Evolutionary conservation across 2,113 vertebrate species (phyloP), one percentile per base, ranked within the genome.

Genomic region (Hucho hucho): DNA sequence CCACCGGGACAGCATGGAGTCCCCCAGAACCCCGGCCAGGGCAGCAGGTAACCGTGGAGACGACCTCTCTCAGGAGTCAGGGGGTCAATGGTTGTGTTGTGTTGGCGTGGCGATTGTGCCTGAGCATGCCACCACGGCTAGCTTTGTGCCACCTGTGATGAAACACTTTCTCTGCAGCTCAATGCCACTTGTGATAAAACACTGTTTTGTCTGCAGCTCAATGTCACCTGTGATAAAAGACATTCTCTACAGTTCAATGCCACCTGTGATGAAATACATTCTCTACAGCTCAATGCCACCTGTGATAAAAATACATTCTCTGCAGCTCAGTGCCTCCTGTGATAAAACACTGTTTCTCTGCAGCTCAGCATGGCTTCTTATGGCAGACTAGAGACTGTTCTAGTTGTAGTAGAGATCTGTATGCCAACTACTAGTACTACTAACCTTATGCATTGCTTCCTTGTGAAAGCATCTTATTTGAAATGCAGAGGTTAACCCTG

Each of bases 1-100:
- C 79, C 96, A 98, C 79, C 94, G 97, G 22, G 97, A 98, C 82
- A 95, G 81, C 67, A 77, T 95, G 32, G 97, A 98, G 74, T 96
- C 95, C 29, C 97, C 97, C 46, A 97, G 93, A 88, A 97, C 96
- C 0, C 96, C 96, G 20, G 58, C 94, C 80, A 95, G 93, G 89
- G 95, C 94, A 78, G 94, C 96, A 97, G 98, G 98, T 99, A 97
- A 93, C 86, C 81, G 59, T 56, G 61, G 64, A 59, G 73, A 73
- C 43, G 59, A 53, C 49, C 13, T 18, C 13, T 53, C 49, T 18
- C 16, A 53, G 14, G 49, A 53, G 3, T 53, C 49, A 18, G 49
- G 49, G 49, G 14, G 16, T 53, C 49, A 53, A 43, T 53, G 49
- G 14, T 53, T 14, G 16, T 18, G 49, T 53, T 18, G 11, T 49